phyloP scores from a whole-genome alignment of 1,140 invertebrate species.

The Kradibia gibbosae region DNA sequence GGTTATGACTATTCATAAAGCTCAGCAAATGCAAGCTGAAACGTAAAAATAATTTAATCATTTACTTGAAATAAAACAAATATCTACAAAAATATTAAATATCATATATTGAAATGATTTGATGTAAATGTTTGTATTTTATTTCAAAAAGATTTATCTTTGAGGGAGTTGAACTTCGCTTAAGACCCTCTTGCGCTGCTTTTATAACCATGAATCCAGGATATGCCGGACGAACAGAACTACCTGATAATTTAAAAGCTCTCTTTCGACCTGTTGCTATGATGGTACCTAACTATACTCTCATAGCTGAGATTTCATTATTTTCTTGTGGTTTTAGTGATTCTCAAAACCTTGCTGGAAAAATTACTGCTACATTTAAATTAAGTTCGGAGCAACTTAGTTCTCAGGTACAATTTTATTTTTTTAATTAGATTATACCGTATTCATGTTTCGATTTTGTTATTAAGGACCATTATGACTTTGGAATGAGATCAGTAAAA shows the following conservation, averaged over 20 bases:
- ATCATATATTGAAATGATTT: too few relatives aligned
- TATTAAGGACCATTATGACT: constrained; percentile 73
- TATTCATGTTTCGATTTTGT: constrained; percentile 3
- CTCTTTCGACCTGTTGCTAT: constrained; percentile 83
- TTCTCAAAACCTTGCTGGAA: constrained; percentile 78
- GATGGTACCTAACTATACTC: constrained; percentile 83
- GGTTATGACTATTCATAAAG: constrained; percentile 77
- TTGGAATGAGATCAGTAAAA: constrained; percentile 77
- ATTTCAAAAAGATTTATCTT: constrained; percentile 74
- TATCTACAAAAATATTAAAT: too few relatives aligned
- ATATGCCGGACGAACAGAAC: constrained; percentile 81
- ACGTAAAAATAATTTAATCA: constrained; percentile 21
- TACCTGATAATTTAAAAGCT: constrained; percentile 83
- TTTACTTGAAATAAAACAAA: too few relatives aligned
- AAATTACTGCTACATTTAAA: constrained; percentile 82
- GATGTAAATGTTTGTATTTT: background rate
- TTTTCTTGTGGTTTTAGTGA: constrained; percentile 81
- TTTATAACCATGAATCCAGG: constrained; percentile 86
- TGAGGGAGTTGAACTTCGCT: constrained; percentile 76
- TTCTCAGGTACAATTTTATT: constrained; percentile 67
- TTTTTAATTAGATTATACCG: background rate
- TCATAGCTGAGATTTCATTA: constrained; percentile 82
- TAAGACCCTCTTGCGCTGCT: constrained; percentile 79
- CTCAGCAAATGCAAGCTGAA: constrained; percentile 68
- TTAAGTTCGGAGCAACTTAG: constrained; percentile 82